Evolutionary conservation across 2,888 invertebrate species (phyloP), one percentile per base, ranked within the genome.

Genomic region (Oeneis ivallda): DNA sequence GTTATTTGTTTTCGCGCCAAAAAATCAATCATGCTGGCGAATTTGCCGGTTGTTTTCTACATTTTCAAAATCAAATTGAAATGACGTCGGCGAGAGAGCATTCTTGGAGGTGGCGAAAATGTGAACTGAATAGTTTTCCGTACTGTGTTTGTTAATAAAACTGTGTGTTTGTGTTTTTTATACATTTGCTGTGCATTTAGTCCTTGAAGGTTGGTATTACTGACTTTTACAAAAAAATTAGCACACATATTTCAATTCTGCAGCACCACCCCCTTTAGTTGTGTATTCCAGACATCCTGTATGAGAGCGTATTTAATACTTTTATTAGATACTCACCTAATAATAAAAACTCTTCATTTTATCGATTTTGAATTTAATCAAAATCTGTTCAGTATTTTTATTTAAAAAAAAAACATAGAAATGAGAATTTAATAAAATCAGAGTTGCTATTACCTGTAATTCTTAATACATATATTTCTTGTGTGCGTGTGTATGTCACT

Each of bases 21-120:
- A 87, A 87, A 87, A 81, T 78, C 82, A 70, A 86, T 79, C 71
- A 86, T 88, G 86, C 83, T 80, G 74, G 83, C 80, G 58, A 69
- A 77, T 54, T 79, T 82, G 70, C 82, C 84, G 67, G 83, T 86
- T 72, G 84, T 86, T 58, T 90, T 85, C 74, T 88, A 85, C 75
- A 81, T 89, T 73, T 90, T 91, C 73, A 91, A 91, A 89, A 91
- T 89, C 71, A 91, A 91, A 82, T 85, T 89, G 86, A 91, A 91
- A 91, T 90, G 90, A 91, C 82, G 84, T 82, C 80, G 72, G 74
- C 75, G 66, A 53, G 72, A 69, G 68, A 69, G 71, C 68, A 64
- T 63, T 71, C 68, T 76, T 71, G 76, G 78, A 76, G 63, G 76
- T 69, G 71, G 79, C 80, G 73, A 87, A 84, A 83, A 87, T 78